Conservation (phyloP, 2,888 invertebrate species). For the Drosophila anceps region DNA sequence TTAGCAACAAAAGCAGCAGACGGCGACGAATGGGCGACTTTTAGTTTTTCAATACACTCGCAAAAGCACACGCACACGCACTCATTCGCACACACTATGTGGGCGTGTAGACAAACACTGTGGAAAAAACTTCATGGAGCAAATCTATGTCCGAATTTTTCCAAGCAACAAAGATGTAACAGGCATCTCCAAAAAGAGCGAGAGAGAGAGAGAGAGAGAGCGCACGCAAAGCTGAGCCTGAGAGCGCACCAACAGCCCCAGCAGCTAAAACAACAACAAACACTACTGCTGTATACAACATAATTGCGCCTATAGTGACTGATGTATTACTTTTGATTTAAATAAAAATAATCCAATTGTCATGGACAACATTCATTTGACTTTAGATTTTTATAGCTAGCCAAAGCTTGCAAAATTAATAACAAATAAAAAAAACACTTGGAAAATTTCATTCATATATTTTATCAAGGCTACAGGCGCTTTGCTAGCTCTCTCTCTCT, state of each 20-base stretch:
- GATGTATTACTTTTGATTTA: neutral
- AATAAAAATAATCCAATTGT: neutral
- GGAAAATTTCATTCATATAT: slow-evolving; percentile 73
- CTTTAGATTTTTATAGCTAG: neutral
- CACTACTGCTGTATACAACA: slow-evolving; percentile 33
- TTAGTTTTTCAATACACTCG: slow-evolving; percentile 73
- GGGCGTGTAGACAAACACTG: slow-evolving; percentile 79
- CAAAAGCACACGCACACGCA: slow-evolving; percentile 25
- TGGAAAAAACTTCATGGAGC: slow-evolving; percentile 73
- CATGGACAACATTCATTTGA: neutral
- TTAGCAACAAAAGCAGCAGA: slow-evolving; percentile 44
- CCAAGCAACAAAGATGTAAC: slow-evolving; percentile 77
- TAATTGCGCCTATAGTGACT: slow-evolving; percentile 4
- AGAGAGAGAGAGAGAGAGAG: slow-evolving; percentile 20
- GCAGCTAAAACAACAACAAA: slow-evolving; percentile 58
- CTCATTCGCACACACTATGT: slow-evolving; percentile 52
- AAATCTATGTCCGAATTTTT: slow-evolving; percentile 63
- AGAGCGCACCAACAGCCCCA: slow-evolving; percentile 43
- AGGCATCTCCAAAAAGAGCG: slow-evolving; percentile 46
- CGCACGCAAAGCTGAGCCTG: slow-evolving; percentile 47
- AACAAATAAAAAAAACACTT: slow-evolving; percentile 21
- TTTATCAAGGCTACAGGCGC: slow-evolving; percentile 68
- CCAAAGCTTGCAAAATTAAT: slow-evolving; percentile 22
- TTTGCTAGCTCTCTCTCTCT: slow-evolving; percentile 28
- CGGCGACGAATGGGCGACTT: slow-evolving; percentile 67